These are phyloP conservation scores for Indicator indicator DNA, from an alignment of 2,113 vertebrate genomes.

Conservation along the genomic window DNA sequence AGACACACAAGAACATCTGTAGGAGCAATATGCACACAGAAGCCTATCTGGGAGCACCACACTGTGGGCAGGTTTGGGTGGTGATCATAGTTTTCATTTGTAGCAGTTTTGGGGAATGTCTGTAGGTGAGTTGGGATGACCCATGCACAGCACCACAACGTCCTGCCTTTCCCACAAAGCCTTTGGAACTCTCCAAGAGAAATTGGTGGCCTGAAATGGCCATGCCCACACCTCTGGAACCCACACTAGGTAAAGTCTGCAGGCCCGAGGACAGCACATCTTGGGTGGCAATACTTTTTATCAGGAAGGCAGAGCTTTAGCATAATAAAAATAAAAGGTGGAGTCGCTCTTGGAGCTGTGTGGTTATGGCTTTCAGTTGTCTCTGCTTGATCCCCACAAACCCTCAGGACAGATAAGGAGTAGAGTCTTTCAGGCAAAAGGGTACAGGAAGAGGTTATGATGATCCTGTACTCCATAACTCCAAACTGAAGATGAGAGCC, in stretches of 20 bases:
- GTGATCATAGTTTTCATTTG: not conserved
- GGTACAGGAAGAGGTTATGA: not conserved
- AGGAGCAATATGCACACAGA: not conserved
- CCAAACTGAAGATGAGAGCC: not conserved
- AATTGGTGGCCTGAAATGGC: not conserved
- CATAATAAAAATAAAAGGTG: not conserved
- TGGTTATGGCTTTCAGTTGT: not conserved
- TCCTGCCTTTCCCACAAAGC: fast-evolving
- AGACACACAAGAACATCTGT: not conserved
- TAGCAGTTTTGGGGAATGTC: not conserved
- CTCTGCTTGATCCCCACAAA: not conserved
- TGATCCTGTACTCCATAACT: not conserved
- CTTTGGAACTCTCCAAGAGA: not conserved
- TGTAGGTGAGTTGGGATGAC: not conserved
- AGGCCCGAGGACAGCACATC: not conserved
- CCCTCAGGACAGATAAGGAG: not conserved
- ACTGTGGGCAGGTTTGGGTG: fast-evolving
- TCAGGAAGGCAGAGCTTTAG: not conserved
- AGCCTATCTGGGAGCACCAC: not conserved
- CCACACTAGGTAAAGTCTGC: not conserved
- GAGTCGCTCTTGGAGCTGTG: too few relatives aligned
- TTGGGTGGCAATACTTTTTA: not conserved
- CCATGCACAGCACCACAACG: not conserved
- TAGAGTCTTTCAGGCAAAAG: not conserved
- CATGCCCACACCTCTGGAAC: fast-evolving